Evolutionary conservation across 2,888 invertebrate genomes (phyloP).

Genomic region (Drosophila kambysellisi): DNA sequence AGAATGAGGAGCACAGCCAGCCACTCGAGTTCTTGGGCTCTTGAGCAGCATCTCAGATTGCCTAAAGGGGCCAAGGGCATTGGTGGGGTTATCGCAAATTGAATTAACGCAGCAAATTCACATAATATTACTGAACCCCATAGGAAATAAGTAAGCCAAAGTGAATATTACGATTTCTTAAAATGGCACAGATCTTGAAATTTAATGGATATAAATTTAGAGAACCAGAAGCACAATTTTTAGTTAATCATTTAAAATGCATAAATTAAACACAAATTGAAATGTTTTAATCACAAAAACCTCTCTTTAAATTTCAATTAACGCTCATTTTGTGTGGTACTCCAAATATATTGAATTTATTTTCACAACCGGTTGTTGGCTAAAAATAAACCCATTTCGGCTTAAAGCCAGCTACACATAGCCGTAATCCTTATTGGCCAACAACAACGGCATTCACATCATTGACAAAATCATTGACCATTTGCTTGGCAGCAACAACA

Average conservation of each 20-base stretch:
- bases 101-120: background rate
- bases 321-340: constrained; percentile 1
- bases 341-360: background rate
- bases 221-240: background rate
- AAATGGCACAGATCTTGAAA: background rate
- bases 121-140: background rate
- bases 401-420: background rate
- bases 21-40: background rate
- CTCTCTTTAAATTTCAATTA: background rate
- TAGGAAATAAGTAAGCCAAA: background rate
- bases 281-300: background rate
- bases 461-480: constrained; percentile 20
- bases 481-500: constrained; percentile 41
- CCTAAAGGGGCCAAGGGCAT: background rate
- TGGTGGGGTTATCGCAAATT: background rate
- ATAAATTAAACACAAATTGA: background rate
- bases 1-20: constrained; percentile 17
- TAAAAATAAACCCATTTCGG: background rate
- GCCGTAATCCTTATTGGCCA: constrained; percentile 1
- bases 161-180: background rate
- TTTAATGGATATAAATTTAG: background rate
- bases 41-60: background rate
- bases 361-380: background rate
- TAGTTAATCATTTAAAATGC: background rate
- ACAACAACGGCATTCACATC: constrained; percentile 4